Evolutionary conservation across 2,113 vertebrate species (phyloP).

Genomic region (Rhinoderma darwinii): DNA sequence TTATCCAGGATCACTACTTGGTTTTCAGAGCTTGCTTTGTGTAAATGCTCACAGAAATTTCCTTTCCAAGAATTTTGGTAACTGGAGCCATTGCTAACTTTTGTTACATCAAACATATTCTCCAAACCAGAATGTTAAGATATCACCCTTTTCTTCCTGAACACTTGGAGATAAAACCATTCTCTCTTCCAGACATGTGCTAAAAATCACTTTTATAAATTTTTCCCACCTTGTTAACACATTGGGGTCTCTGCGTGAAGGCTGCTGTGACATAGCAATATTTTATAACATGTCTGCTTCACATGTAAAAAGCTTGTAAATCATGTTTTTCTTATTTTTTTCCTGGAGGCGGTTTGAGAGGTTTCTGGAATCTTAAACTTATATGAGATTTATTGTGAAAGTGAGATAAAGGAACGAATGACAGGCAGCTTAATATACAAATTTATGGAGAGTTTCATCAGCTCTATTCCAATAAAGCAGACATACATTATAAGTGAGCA

Average conservation of each 20-base stretch:
- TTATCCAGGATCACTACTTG: slow-evolving; percentile 55
- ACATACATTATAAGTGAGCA: not conserved
- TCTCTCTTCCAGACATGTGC: slow-evolving; percentile 38
- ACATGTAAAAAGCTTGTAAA: slow-evolving; percentile 42
- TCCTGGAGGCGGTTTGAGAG: too few species aligned
- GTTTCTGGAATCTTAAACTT: slow-evolving; percentile 11
- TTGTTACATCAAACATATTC: slow-evolving; percentile 5
- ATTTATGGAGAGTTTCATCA: slow-evolving; percentile 3
- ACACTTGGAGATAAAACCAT: slow-evolving; percentile 19
- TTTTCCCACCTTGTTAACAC: slow-evolving; percentile 56
- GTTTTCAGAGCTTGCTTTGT: slow-evolving; percentile 43
- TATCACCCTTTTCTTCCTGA: slow-evolving; percentile 19
- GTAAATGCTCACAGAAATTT: slow-evolving; percentile 44
- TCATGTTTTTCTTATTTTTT: slow-evolving; percentile 26
- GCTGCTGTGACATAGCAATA: slow-evolving; percentile 44
- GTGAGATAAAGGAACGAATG: slow-evolving; percentile 1
- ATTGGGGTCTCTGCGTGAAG: slow-evolving; percentile 29
- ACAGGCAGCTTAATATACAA: slow-evolving; percentile 15
- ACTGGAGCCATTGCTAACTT: slow-evolving; percentile 16
- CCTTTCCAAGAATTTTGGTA: slow-evolving; percentile 28
- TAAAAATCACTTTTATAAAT: slow-evolving; percentile 51
- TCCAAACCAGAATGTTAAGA: not conserved
- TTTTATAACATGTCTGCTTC: slow-evolving; percentile 48
- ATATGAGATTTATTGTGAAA: slow-evolving; percentile 37
- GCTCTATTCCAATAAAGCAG: not conserved